These are phyloP conservation scores for Nephrocerus scutellatus DNA, from an alignment of 2,888 invertebrate genomes.

Conservation along the genomic window DNA sequence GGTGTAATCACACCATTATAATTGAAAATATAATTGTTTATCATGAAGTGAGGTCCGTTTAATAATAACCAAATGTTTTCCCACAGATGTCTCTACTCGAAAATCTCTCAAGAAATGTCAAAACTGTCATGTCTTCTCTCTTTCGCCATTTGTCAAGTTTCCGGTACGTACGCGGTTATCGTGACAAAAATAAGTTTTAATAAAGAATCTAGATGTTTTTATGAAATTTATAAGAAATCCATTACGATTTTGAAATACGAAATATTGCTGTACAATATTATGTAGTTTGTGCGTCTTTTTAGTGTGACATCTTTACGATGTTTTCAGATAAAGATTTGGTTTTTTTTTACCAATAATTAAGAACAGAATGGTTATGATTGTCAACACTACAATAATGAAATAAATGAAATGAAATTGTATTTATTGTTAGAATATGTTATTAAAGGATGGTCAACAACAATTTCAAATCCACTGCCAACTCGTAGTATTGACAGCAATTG, in stretches of 20 bases:
- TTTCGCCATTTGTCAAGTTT: constrained; percentile 47
- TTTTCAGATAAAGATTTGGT: constrained; percentile 28
- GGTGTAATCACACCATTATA: no score
- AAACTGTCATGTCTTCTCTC: constrained; percentile 34
- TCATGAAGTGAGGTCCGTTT: neutral
- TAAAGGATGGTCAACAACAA: constrained; percentile 14
- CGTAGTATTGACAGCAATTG: constrained; percentile 1
- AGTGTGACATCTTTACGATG: constrained; percentile 27
- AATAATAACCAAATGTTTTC: neutral
- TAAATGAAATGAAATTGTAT: constrained; percentile 1
- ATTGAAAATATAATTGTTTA: no score
- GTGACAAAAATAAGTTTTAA: constrained; percentile 17
- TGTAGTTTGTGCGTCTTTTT: constrained; percentile 21
- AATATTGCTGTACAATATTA: constrained; percentile 12
- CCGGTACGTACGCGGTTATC: constrained; percentile 46
- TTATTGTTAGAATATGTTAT: neutral
- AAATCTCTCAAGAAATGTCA: constrained; percentile 13
- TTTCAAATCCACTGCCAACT: constrained; percentile 3
- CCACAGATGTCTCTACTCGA: constrained; percentile 7
- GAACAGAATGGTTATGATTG: neutral
- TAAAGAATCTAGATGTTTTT: constrained; percentile 8
- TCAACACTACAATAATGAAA: neutral
- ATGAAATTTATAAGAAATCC: constrained; percentile 24
- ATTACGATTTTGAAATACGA: constrained; percentile 14
- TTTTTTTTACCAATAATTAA: constrained; percentile 2